These are phyloP conservation scores for Hemitrygon akajei DNA, from an alignment of 2,797 vertebrate genomes.

Conservation along the genomic window DNA sequence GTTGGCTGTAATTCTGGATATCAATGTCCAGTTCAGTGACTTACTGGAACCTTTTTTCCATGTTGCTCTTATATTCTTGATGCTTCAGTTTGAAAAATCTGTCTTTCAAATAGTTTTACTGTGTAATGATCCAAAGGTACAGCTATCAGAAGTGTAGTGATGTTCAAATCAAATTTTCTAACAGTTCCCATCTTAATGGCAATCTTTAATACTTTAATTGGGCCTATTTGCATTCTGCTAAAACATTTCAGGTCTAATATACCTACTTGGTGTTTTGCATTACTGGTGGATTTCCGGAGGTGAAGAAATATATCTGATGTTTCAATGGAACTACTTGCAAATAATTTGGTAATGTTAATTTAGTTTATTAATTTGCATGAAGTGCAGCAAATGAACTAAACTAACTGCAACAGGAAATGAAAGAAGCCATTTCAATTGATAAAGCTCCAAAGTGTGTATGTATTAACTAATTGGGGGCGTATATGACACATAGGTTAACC, in stretches of 20 bases:
- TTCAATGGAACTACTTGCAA: background rate
- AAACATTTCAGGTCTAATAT: background rate
- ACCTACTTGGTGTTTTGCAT: background rate
- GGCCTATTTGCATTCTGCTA: background rate
- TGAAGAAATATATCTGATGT: background rate
- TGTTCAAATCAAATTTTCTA: background rate
- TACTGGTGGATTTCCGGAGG: no score
- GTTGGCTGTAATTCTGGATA: background rate
- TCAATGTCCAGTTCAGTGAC: background rate
- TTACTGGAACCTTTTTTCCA: background rate
- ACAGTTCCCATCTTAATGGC: background rate
- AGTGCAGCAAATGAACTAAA: background rate
- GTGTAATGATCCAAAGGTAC: background rate
- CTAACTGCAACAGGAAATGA: background rate
- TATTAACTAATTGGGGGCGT: background rate
- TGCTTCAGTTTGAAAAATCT: background rate
- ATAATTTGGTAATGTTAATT: background rate
- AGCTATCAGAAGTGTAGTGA: background rate
- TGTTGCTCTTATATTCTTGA: background rate
- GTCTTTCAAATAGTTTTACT: background rate
- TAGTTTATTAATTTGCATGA: background rate
- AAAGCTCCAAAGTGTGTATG: background rate
- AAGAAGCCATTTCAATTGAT: background rate
- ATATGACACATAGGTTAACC: background rate
- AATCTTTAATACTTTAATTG: background rate